These are phyloP conservation scores for Agrochola lychnidis DNA, from an alignment of 2,888 invertebrate species.

Conservation along the genomic window DNA sequence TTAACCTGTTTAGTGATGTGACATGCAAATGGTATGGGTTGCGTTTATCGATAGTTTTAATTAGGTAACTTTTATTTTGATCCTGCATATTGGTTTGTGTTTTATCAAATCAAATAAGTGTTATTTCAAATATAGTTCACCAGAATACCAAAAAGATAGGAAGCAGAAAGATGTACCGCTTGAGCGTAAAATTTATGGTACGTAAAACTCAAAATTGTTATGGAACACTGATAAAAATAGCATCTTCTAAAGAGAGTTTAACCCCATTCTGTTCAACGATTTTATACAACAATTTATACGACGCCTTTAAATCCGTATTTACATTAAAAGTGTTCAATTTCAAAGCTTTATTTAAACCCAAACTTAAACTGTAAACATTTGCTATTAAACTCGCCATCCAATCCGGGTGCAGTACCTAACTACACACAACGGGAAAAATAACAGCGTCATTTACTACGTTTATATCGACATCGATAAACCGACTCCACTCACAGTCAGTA, in stretches of 20 bases:
- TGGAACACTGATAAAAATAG: constrained; percentile 40
- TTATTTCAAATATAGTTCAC: neutral
- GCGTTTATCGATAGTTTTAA: constrained; percentile 27
- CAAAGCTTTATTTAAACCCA: constrained; percentile 66
- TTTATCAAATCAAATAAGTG: neutral
- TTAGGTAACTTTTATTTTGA: neutral
- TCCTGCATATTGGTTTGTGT: neutral
- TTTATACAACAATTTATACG: constrained; percentile 47
- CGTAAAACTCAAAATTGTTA: constrained; percentile 34
- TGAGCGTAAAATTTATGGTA: constrained; percentile 24
- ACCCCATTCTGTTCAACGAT: constrained; percentile 31
- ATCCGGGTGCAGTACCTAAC: constrained; percentile 67
- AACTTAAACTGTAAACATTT: constrained; percentile 74
- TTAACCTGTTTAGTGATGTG: constrained; percentile 83
- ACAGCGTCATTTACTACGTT: constrained; percentile 78
- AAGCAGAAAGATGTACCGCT: constrained; percentile 5
- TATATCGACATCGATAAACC: constrained; percentile 88
- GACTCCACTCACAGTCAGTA: constrained; percentile 79
- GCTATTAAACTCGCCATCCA: constrained; percentile 77
- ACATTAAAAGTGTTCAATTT: constrained; percentile 54
- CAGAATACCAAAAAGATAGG: neutral
- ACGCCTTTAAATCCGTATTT: constrained; percentile 38
- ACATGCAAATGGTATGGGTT: constrained; percentile 58
- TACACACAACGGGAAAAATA: constrained; percentile 78
- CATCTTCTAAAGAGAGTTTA: constrained; percentile 41